These are phyloP conservation scores for Meteorus sp. DNA, from an alignment of 1,140 invertebrate genomes.

Conservation along the genomic window DNA sequence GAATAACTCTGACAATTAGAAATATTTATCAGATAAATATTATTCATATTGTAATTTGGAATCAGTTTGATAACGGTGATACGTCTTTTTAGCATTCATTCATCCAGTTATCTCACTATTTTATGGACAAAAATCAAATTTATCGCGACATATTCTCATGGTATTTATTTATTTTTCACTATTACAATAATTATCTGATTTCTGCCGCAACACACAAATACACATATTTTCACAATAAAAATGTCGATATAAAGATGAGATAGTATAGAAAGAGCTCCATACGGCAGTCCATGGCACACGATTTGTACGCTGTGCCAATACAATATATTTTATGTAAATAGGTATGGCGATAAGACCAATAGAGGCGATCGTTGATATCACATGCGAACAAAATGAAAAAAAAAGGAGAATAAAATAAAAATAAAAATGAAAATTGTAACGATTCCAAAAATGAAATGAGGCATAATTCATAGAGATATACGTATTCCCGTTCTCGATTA, in stretches of 20 bases:
- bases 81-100: slow-evolving; percentile 19
- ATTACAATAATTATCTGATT: slow-evolving; percentile 3
- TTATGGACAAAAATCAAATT: slow-evolving; percentile 10
- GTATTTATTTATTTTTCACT: no score
- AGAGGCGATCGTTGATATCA: neutral
- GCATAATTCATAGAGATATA: no score
- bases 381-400: neutral
- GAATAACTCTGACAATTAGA: no score
- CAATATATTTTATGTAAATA: slow-evolving; percentile 28
- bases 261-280: slow-evolving; percentile 17
- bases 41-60: slow-evolving; percentile 4
- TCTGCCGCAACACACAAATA: neutral
- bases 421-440: neutral
- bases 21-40: slow-evolving; percentile 7
- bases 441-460: no score
- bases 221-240: neutral
- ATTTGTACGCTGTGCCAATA: slow-evolving; percentile 28
- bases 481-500: no score
- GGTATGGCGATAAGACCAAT: slow-evolving; percentile 17
- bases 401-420: neutral
- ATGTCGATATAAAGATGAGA: slow-evolving; percentile 14
- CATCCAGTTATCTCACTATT: slow-evolving; percentile 18
- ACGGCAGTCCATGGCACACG: slow-evolving; percentile 30
- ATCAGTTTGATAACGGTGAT: slow-evolving; percentile 8
- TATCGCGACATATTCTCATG: slow-evolving; percentile 13